Base-by-base conservation (phyloP, 1,140 invertebrate species). In the Conus betulinus region DNA sequence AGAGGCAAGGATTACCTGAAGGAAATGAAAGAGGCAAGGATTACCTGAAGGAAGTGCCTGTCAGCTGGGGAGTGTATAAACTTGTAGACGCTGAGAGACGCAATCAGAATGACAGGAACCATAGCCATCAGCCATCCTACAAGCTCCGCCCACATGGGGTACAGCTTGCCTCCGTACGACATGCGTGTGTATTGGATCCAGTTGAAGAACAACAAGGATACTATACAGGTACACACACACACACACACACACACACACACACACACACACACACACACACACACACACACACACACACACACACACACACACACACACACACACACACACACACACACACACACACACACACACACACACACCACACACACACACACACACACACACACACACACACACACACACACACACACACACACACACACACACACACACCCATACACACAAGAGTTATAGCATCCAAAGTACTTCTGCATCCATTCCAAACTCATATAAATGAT, bases 161-260 rank as follows among this genome's bases (percentile, higher is more conserved):
- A 98, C 11, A 97, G 96, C 91, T 97, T 98, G 85, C 96, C 95
- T 0, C 91, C 93, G 85, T 92, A 93, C 52, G 91, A 67, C 90
- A 95, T 87, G 5, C 92, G 92, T 60, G 90, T 97, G 93, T 98
- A 98, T 91, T 98, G 97, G 52, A 98, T 96, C 97, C 97, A 97
- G 92, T 97, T 98, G 95, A 98, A 98, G 86, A 97, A 96, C 27
- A 98, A 94, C 67, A 98, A 97, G 90, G 97, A n/a, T n/a, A 97
- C 97, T 97, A 94, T 25, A 55, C 3, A 52, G 10, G 53, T 51
- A 81, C 15, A 81, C 79, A 78, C 71, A 71, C 67, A 71, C 67
- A 71, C 15, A 82, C n/a, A 82, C 67, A 71, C 67, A 71, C 67
- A 71, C 67, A 60, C 57, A 60, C 57, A 60, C 1, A 60, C 55